phyloP scores from a whole-genome alignment of 2,888 invertebrate species.

The Leptopilina syphax region DNA sequence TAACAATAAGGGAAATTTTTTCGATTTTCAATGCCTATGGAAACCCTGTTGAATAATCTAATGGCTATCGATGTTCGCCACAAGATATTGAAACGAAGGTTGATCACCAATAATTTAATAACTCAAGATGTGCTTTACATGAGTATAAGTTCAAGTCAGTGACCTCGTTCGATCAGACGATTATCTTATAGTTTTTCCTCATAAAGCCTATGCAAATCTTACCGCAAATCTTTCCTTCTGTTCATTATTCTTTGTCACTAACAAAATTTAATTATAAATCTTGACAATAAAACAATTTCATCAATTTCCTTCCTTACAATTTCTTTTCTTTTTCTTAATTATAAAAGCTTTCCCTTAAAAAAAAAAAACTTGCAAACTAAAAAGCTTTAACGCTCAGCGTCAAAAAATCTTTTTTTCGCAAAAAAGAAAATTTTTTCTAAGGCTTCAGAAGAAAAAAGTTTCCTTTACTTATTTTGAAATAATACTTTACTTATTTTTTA shows the following conservation, averaged over 20 bases:
- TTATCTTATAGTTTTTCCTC: slow-evolving; percentile 19
- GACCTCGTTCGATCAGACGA: not conserved
- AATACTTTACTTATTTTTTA: too few relatives aligned
- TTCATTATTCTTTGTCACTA: not conserved
- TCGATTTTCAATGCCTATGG: too few relatives aligned
- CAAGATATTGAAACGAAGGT: not conserved
- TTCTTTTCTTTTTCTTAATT: too few relatives aligned
- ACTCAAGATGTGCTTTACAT: not conserved
- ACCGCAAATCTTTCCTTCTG: not conserved
- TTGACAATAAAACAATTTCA: not conserved
- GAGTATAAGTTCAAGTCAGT: slow-evolving; percentile 7
- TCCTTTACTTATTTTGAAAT: too few relatives aligned
- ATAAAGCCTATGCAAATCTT: not conserved
- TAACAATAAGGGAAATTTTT: too few relatives aligned
- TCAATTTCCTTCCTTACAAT: not conserved
- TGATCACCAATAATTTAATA: not conserved
- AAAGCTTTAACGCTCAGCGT: too few relatives aligned
- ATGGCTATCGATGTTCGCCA: not conserved
- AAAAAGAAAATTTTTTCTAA: too few relatives aligned
- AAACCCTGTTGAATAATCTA: not conserved
- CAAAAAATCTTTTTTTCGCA: too few relatives aligned
- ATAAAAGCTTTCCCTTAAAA: too few relatives aligned
- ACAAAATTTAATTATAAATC: not conserved
- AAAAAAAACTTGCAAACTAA: too few relatives aligned
- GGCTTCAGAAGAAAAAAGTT: too few relatives aligned